Evolutionary conservation across 2,113 vertebrate genomes (phyloP).

Genomic region (Neoarius graeffei): DNA sequence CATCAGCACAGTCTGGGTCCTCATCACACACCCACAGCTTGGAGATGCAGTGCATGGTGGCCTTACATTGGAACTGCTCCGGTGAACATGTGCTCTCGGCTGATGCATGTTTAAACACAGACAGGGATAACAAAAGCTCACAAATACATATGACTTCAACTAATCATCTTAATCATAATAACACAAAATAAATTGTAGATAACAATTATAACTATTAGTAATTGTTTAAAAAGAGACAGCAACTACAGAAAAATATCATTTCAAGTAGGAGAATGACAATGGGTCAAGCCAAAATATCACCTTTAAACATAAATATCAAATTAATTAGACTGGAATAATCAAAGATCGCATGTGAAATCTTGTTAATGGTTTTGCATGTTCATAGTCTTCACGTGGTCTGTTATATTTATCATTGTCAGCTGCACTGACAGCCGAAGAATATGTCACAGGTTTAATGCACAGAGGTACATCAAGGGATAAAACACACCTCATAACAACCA

Average conservation of each 20-base stretch:
- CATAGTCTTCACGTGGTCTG: slow-evolving; percentile 6
- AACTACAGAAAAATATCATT: background rate
- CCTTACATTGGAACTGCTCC: slow-evolving; percentile 97
- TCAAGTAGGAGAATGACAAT: background rate
- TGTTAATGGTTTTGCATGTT: background rate
- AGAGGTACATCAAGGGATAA: background rate
- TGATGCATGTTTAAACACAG: slow-evolving; percentile 62
- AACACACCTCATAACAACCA: slow-evolving; percentile 5
- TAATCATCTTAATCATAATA: background rate
- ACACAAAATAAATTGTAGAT: background rate
- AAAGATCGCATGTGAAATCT: background rate
- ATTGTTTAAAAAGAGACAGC: background rate
- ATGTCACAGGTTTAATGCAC: slow-evolving; percentile 13
- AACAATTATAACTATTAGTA: background rate
- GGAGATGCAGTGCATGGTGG: slow-evolving; percentile 97
- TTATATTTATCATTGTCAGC: slow-evolving; percentile 8
- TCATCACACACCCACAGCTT: slow-evolving; percentile 98
- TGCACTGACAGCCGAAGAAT: background rate
- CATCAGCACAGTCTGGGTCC: slow-evolving; percentile 95
- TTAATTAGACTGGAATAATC: slow-evolving; percentile 1
- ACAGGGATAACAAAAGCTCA: background rate
- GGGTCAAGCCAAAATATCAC: background rate
- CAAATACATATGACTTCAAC: background rate
- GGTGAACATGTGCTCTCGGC: slow-evolving; percentile 98
- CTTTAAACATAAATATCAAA: slow-evolving; percentile 12